Conservation (phyloP, 2,797 vertebrate species). For the Notamacropus eugenii region DNA sequence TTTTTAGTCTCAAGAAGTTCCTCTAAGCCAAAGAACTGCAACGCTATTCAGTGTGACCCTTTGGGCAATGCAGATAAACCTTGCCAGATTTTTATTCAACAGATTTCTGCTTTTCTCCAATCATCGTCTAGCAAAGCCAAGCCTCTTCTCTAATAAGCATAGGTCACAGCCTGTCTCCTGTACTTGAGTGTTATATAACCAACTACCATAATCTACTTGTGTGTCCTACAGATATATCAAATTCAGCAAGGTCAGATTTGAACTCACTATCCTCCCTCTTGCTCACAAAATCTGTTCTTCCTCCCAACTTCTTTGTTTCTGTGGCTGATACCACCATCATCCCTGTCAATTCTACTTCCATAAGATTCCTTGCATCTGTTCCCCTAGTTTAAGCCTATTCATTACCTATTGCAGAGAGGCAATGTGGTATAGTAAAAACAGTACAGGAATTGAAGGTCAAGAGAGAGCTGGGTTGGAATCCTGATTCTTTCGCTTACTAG, state of each 20-base stretch:
- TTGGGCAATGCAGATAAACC: not conserved
- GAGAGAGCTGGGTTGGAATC: not conserved
- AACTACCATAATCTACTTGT: not conserved
- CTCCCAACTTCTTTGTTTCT: not conserved
- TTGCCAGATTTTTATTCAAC: not conserved
- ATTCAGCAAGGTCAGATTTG: not conserved
- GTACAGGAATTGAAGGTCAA: not conserved
- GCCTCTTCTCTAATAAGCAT: not conserved
- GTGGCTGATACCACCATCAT: not conserved
- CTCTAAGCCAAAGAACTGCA: not conserved
- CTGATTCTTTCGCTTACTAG: not conserved
- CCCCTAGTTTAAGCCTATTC: not conserved
- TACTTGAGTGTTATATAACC: not conserved
- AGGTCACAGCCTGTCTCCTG: not conserved
- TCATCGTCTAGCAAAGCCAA: not conserved
- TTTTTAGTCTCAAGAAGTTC: not conserved
- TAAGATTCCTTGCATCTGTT: not conserved
- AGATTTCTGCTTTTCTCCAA: not conserved
- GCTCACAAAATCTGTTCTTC: not conserved
- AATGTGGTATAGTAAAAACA: not conserved
- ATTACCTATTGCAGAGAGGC: not conserved
- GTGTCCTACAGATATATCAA: not conserved
- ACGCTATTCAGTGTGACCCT: not conserved
- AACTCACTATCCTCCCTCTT: not conserved
- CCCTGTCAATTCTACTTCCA: not conserved